phyloP scores from a whole-genome alignment of 2,113 vertebrate species.

The Muntiacus reevesi region DNA sequence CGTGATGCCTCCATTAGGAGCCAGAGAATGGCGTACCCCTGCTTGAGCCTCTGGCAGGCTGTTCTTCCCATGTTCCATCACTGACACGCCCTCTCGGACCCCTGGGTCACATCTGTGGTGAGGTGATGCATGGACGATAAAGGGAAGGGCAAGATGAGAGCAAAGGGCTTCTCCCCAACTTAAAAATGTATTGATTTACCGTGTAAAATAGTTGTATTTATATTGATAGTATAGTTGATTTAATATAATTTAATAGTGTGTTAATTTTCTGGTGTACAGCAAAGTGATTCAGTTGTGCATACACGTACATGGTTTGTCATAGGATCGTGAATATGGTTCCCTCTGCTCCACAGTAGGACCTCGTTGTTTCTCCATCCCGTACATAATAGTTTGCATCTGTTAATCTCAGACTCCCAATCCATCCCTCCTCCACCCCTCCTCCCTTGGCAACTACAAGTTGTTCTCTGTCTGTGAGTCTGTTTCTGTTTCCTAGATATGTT shows the following conservation, averaged over 20 bases:
- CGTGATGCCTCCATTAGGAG: fast-evolving
- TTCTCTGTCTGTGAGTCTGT: not conserved
- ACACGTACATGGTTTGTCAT: not conserved
- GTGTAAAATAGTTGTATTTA: not conserved
- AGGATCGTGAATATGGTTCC: not conserved
- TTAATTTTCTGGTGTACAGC: not conserved
- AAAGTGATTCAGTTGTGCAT: not conserved
- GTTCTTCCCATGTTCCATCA: fast-evolving
- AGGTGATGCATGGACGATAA: not conserved
- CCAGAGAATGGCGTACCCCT: fast-evolving
- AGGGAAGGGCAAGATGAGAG: fast-evolving
- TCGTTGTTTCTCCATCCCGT: not conserved
- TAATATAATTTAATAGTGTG: not conserved
- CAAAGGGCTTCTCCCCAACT: not conserved
- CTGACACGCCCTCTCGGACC: fast-evolving
- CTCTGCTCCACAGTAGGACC: not conserved
- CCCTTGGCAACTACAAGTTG: not conserved
- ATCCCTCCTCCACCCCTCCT: not conserved
- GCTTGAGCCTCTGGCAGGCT: fast-evolving
- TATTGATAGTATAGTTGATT: not conserved
- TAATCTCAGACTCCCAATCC: not conserved
- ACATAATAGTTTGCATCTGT: not conserved
- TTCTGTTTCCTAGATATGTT: not conserved
- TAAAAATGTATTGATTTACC: not conserved
- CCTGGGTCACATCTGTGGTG: not conserved